Conservation (phyloP, 1,140 invertebrate genomes). For the Bacillus rossius region DNA sequence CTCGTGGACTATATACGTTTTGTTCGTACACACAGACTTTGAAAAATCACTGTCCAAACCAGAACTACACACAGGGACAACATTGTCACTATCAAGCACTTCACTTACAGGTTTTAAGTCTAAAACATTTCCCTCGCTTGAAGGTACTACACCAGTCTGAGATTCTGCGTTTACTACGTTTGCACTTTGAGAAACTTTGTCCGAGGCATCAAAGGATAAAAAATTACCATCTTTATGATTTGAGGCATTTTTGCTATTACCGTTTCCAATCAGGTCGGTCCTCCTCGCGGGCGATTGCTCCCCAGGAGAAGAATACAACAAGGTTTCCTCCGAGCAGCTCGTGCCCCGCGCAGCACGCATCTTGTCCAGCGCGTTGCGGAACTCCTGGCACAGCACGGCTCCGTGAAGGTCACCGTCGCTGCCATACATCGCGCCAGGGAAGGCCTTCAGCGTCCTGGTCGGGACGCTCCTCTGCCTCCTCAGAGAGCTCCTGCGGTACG, state of each 20-base stretch:
- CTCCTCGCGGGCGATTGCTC: conserved; percentile 28
- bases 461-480: background rate
- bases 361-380: conserved; percentile 50
- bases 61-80: too few species aligned
- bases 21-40: too few species aligned
- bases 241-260: background rate
- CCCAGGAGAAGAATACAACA: conserved; percentile 32
- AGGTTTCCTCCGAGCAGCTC: too few species aligned
- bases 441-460: conserved; percentile 6
- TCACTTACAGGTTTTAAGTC: too few species aligned
- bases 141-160: too few species aligned
- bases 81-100: too few species aligned
- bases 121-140: too few species aligned
- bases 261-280: conserved; percentile 1
- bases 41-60: too few species aligned
- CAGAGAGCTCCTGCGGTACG: background rate
- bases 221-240: conserved; percentile 23
- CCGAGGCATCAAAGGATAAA: conserved; percentile 38
- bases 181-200: conserved; percentile 17
- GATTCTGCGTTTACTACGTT: too few species aligned
- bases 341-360: conserved; percentile 31
- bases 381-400: conserved; percentile 46
- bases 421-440: conserved; percentile 37
- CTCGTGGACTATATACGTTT: too few species aligned
- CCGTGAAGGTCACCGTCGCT: conserved; percentile 52